Conservation (phyloP, 2,113 vertebrate genomes). For the Reinhardtius hippoglossoides region DNA sequence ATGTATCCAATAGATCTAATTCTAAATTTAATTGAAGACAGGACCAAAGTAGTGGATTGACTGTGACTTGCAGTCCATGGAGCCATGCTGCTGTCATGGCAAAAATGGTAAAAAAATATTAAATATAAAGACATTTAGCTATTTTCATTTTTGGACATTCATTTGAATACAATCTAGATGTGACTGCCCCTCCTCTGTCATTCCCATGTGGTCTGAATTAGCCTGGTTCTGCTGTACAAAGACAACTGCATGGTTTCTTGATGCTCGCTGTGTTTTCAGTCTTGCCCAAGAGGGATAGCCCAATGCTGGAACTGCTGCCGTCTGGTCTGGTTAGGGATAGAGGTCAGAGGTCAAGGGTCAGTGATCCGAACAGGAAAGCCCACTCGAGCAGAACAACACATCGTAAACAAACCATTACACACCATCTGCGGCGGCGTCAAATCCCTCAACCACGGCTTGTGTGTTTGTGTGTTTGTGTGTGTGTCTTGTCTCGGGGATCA, state of each 20-base stretch:
- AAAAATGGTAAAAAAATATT: too few species aligned
- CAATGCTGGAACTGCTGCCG: conserved; percentile 17
- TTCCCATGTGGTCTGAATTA: conserved; percentile 12
- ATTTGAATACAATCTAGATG: background rate
- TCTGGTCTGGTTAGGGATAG: conserved; percentile 43
- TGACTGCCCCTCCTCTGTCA: background rate
- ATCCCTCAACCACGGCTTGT: conserved; percentile 37
- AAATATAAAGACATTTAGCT: too few species aligned
- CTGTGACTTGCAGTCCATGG: background rate
- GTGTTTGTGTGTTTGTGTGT: conserved; percentile 46
- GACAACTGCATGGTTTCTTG: background rate
- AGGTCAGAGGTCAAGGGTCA: conserved; percentile 67
- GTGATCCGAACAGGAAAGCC: conserved; percentile 65
- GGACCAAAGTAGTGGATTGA: background rate
- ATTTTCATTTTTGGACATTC: background rate
- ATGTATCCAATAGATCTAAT: too few species aligned
- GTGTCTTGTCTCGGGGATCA: conserved; percentile 37
- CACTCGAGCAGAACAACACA: conserved; percentile 62
- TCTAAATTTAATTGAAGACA: too few species aligned
- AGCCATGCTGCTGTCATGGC: too few species aligned
- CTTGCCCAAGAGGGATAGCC: conserved; percentile 2
- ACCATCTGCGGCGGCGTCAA: conserved; percentile 68
- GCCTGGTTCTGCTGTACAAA: background rate
- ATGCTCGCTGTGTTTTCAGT: conserved; percentile 19
- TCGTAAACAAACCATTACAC: conserved; percentile 79